Conservation (phyloP, 37 sponge, comb jelly and placozoan genomes). For the Ephydatia muelleri region DNA sequence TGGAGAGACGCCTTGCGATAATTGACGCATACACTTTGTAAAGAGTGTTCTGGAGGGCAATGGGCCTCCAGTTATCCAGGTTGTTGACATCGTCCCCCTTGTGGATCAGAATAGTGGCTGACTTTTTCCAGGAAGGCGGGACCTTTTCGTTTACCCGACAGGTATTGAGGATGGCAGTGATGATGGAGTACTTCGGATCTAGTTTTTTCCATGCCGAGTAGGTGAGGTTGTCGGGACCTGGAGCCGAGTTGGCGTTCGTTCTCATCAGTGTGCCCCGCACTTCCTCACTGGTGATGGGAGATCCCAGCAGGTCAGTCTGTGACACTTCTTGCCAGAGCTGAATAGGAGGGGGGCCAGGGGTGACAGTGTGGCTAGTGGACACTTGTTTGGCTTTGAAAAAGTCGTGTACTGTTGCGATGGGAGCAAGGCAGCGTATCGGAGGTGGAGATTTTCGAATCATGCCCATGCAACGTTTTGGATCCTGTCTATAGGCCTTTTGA, state of each 20-base stretch:
- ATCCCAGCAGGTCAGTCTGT: neutral
- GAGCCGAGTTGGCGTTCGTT: neutral
- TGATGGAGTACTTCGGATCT: neutral
- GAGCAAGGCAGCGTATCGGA: no score
- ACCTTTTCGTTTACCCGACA: conserved; percentile 6
- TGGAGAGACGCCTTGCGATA: conserved; percentile 21
- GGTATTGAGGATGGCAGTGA: neutral
- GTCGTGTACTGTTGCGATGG: no score
- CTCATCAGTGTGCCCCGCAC: neutral
- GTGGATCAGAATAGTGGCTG: conserved; percentile 24
- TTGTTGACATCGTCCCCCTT: conserved; percentile 6
- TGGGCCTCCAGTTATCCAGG: conserved; percentile 41
- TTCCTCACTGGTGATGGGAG: neutral
- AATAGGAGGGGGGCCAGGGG: no score
- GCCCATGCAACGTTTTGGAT: no score
- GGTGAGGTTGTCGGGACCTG: neutral
- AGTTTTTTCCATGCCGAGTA: neutral
- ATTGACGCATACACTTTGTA: conserved; percentile 29
- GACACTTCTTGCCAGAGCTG: no score
- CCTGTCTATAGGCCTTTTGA: no score
- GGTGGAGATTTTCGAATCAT: no score
- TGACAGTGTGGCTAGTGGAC: no score
- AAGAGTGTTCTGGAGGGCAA: conserved; percentile 34
- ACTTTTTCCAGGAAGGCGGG: conserved; percentile 26
- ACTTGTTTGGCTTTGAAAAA: no score